phyloP scores from a whole-genome alignment of 2,797 vertebrate genomes.

The Danio choprae region DNA sequence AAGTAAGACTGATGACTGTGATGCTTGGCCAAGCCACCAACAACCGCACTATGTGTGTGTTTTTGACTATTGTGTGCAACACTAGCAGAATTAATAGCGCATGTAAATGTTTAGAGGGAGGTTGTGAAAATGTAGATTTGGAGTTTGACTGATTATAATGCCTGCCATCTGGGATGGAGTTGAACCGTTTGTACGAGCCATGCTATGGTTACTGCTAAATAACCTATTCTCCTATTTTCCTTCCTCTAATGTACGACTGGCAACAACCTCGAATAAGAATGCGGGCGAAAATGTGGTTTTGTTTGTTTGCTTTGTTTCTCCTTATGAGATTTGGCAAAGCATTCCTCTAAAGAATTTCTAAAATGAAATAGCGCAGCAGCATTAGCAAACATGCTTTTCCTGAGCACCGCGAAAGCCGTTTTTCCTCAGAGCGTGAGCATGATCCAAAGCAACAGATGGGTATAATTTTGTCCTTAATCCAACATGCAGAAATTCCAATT shows the following conservation, averaged over 20 bases:
- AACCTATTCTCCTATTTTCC: slow-evolving; percentile 40
- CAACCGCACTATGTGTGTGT: slow-evolving; percentile 16
- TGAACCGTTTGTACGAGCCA: slow-evolving; percentile 3
- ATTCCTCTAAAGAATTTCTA: slow-evolving; percentile 4
- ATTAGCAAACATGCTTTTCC: slow-evolving; percentile 47
- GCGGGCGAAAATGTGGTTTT: slow-evolving; percentile 6
- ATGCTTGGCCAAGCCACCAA: slow-evolving; percentile 22
- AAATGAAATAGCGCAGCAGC: slow-evolving; percentile 10
- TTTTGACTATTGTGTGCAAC: slow-evolving; percentile 26
- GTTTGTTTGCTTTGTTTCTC: slow-evolving; percentile 17
- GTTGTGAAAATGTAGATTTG: slow-evolving; percentile 51
- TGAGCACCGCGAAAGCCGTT: not conserved
- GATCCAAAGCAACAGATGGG: slow-evolving; percentile 48
- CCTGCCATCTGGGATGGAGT: slow-evolving; percentile 49
- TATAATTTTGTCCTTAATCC: slow-evolving; percentile 50
- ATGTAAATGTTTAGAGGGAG: slow-evolving; percentile 48
- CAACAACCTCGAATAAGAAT: slow-evolving; percentile 24
- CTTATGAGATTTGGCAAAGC: slow-evolving; percentile 31
- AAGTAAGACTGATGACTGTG: slow-evolving; percentile 57
- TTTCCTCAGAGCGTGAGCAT: not conserved
- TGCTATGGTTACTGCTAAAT: slow-evolving; percentile 40
- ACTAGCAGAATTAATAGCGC: slow-evolving; percentile 48
- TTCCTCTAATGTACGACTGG: not conserved
- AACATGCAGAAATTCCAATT: slow-evolving; percentile 29
- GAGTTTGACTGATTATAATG: slow-evolving; percentile 52